Evolutionary conservation across 2,888 invertebrate genomes (phyloP), one percentile per base, ranked within the genome.

Genomic region (Abrostola tripartita): DNA sequence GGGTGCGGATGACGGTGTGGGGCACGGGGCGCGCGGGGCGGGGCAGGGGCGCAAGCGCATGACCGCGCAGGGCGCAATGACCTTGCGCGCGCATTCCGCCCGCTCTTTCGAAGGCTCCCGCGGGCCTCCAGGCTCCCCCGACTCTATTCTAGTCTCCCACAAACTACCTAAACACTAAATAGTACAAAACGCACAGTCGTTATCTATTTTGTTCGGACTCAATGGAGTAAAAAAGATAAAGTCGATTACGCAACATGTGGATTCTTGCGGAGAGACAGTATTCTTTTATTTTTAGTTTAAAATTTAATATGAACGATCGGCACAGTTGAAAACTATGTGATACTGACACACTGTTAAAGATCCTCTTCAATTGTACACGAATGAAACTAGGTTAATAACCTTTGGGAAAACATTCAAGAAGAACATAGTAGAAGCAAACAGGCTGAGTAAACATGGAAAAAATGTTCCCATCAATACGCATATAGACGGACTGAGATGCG

Each of bases 11-110:
- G 85, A 85, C 44, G 44, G 24, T 24, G 44, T 9, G 76, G 78
- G 66, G 65, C 74, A 74, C 75, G 71, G 71, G 74, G 76, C 71
- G 78, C 61, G 79, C 71, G 75, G 76, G 79, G 83, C 75, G 80
- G 81, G 85, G 81, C 78, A 73, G 79, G 83, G 87, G 87, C 83
- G 88, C 86, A 88, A 87, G 93, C 91, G 90, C 93, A 93, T 94
- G 94, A 94, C 94, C 94, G 94, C 92, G 92, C 92, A 90, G 93
- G 92, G 94, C 93, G 92, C 94, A 94, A 94, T 94, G 94, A 94
- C 94, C 94, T 94, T 94, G 94, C 90, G 88, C 89, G 91, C 91
- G 88, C 92, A 93, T 92, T 91, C 93, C 93, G 84, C 85, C 87
- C 88, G 91, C 89, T 90, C 89, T 87, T 87, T 87, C 86, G 87